A percentile compares a stretch with the other conserved stretches of the same genome.
phyloP scores from a whole-genome alignment of 2,797 vertebrate genomes.

The Falco rusticolus region DNA sequence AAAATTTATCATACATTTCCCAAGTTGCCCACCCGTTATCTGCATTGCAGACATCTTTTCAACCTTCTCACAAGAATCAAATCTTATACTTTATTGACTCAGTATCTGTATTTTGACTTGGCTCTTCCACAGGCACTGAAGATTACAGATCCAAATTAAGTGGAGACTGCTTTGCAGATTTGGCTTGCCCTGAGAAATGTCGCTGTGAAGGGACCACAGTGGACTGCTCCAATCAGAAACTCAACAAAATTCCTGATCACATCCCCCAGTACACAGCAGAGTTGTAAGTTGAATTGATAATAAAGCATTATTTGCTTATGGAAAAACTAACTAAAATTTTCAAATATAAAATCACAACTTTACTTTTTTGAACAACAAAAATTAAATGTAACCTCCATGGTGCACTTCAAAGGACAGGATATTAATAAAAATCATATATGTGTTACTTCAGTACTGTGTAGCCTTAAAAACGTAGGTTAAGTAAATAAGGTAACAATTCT shows the following conservation, averaged over 20 bases:
- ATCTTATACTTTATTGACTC: constrained; percentile 46
- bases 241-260: constrained; percentile 94
- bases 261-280: constrained; percentile 97
- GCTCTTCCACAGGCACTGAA: constrained; percentile 89
- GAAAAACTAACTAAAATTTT: not conserved
- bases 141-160: constrained; percentile 97
- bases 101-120: constrained; percentile 70
- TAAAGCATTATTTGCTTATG: not conserved
- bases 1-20: constrained; percentile 72
- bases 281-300: constrained; percentile 84
- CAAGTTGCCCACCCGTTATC: constrained; percentile 71
- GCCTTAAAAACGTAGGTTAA: not conserved
- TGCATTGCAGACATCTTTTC: constrained; percentile 67
- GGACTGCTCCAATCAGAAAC: constrained; percentile 97
- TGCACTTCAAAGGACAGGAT: not conserved
- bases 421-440: not conserved
- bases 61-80: constrained; percentile 34
- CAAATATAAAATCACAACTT: not conserved
- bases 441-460: not conserved
- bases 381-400: not conserved
- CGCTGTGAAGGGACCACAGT: constrained; percentile 97
- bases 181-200: constrained; percentile 97
- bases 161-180: constrained; percentile 95
- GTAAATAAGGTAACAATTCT: not conserved
- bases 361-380: not conserved